Evolutionary conservation across 2,113 vertebrate species (phyloP), one percentile per base, ranked within the genome.

Genomic region (Chaetura pelagica): DNA sequence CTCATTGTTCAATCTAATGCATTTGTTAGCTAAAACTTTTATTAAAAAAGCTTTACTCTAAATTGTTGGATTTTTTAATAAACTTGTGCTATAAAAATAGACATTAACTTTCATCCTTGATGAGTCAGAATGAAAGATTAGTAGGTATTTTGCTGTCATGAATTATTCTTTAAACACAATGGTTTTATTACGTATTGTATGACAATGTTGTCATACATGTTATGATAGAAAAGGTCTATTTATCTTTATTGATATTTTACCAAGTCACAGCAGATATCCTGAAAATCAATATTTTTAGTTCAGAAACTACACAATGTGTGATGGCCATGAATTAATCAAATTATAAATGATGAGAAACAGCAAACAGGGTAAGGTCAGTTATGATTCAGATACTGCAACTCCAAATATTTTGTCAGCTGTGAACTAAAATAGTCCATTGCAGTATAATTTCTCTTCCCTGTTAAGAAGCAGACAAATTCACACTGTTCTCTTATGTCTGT

Each of bases 161-260:
- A 96, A 69, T 62, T 80, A 89, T 35, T 20, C 54, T 81, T 89
- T 81, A 94, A 87, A 80, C 27, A 75, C 76, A 89, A 21, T 64
- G 19, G 6, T 92, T 69, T 40, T 76, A 30, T 66, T 93, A 89
- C 42, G 5, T 55, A 78, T 55, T 83, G 59, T 35, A 62, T 57
- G 22, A 87, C 54, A 93, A 30, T 14, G 48, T 58, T 78, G 87
- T 23, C 21, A 49, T 49, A 54, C 23, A 44, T 58, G 23, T 59
- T 89, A 87, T 16, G 8, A 51, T 11, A 58, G 40, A 86, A 90
- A 84, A 72, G 5, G 75, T 2, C 1, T 59, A 66, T 73, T 87
- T 92, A 20, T 38, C 59, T 48, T 76, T 78, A 62, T 67, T 29
- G 27, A 48, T 83, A 94, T 83, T 88, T 63, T 76, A 8, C 9